Percentiles rank a stretch among this genome's conserved stretches.
Evolutionary conservation across 1,140 invertebrate species (phyloP).

Genomic region (Gryllus bimaculatus): DNA sequence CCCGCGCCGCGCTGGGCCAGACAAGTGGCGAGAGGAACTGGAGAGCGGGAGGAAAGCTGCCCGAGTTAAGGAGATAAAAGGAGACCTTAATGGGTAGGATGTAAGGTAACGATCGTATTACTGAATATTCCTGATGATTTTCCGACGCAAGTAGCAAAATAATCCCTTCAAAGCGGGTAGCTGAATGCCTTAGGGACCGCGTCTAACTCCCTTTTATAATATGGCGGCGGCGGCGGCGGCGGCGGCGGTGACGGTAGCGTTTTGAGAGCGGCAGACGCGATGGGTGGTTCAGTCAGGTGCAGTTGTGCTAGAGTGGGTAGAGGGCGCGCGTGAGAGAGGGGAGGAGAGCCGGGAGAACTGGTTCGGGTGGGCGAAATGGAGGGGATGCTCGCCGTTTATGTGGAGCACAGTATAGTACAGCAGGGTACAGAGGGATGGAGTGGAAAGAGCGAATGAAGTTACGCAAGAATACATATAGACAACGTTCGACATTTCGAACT

Average conservation of each 20-base stretch:
- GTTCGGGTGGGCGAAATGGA: no score
- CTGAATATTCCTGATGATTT: background rate
- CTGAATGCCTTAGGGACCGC: background rate
- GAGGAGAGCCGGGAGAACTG: no score
- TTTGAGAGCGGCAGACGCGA: background rate
- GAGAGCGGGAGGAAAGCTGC: background rate
- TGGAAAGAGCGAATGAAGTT: no score
- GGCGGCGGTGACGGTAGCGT: background rate
- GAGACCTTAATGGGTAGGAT: slow-evolving; percentile 3
- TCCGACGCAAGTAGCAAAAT: slow-evolving; percentile 3
- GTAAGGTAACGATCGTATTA: slow-evolving; percentile 4
- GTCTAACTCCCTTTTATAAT: slow-evolving; percentile 5
- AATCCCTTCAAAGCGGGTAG: slow-evolving; percentile 3
- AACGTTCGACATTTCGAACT: no score
- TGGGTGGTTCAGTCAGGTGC: background rate
- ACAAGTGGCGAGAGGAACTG: background rate
- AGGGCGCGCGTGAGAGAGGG: no score
- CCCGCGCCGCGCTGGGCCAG: background rate
- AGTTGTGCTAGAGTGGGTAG: background rate
- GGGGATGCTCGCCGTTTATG: no score
- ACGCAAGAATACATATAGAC: no score
- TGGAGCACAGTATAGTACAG: no score
- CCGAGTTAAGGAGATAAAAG: slow-evolving; percentile 4
- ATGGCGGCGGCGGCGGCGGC: background rate
- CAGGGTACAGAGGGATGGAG: no score